A percentile compares a stretch with the other conserved stretches of the same genome.
Evolutionary conservation across 2,888 invertebrate species (phyloP).

Genomic region (Malthinus flaveolus): DNA sequence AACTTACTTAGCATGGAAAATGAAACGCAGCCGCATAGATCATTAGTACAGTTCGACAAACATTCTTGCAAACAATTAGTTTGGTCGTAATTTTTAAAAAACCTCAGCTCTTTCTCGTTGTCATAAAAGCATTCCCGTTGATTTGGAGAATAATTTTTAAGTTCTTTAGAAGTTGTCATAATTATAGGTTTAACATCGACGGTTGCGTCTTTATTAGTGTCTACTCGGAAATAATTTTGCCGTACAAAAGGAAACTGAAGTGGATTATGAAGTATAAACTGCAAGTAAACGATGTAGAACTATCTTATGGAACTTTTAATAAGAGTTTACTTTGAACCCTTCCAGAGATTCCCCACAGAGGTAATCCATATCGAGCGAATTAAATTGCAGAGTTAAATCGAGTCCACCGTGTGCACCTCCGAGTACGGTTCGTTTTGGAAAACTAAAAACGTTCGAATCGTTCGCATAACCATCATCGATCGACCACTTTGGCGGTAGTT

Average conservation of each 20-base stretch:
- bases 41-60: slow-evolving; percentile 36
- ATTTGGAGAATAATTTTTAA: slow-evolving; percentile 32
- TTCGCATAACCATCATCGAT: background rate
- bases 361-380: slow-evolving; percentile 62
- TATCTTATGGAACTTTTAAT: background rate
- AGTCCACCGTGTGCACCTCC: background rate
- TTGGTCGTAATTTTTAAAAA: slow-evolving; percentile 39
- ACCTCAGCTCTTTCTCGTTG: slow-evolving; percentile 35
- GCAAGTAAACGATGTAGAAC: slow-evolving; percentile 9
- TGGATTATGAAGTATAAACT: slow-evolving; percentile 45
- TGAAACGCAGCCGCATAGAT: slow-evolving; percentile 35
- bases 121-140: slow-evolving; percentile 39
- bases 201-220: slow-evolving; percentile 34
- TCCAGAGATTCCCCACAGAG: slow-evolving; percentile 51
- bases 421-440: background rate
- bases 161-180: slow-evolving; percentile 37
- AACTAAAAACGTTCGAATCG: background rate
- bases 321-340: slow-evolving; percentile 4
- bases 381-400: slow-evolving; percentile 52
- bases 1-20: slow-evolving; percentile 42
- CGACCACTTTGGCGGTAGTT: background rate
- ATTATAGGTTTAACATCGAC: slow-evolving; percentile 34
- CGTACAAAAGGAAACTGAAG: slow-evolving; percentile 39
- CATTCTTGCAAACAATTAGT: slow-evolving; percentile 41
- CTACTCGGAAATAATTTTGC: slow-evolving; percentile 35